A percentile compares a stretch with the other conserved stretches of the same genome.
Evolutionary conservation across 2,113 vertebrate species (phyloP).

Genomic region (Tachuris rubrigastra): DNA sequence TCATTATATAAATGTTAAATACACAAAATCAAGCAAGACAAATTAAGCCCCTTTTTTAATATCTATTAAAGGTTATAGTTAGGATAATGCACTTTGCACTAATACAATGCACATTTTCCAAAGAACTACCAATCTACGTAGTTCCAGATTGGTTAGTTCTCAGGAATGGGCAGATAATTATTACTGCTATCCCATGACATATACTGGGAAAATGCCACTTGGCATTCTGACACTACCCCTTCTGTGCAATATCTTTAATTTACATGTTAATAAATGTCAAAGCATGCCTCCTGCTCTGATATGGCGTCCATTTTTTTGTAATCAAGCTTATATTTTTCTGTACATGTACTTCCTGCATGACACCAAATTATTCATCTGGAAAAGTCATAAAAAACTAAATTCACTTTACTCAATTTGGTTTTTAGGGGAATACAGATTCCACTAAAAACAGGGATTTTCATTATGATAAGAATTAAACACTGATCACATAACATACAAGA

Average conservation of each 20-base stretch:
- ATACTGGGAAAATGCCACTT: neutral
- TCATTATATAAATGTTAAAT: neutral
- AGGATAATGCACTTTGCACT: neutral
- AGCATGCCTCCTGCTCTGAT: neutral
- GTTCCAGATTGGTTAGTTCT: neutral
- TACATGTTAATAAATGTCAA: constrained; percentile 44
- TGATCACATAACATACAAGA: neutral
- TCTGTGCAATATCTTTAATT: constrained; percentile 4
- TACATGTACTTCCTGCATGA: neutral
- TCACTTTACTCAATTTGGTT: neutral
- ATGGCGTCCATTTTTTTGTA: neutral
- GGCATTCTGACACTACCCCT: neutral
- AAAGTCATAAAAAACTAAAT: neutral
- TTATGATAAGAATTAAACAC: neutral
- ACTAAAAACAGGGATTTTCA: neutral
- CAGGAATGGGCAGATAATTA: neutral
- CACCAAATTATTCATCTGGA: neutral
- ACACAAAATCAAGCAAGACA: neutral
- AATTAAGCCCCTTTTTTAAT: neutral
- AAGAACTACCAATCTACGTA: neutral
- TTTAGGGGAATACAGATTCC: neutral
- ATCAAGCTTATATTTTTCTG: neutral
- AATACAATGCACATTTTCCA: neutral
- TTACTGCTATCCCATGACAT: neutral
- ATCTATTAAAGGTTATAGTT: neutral